A percentile compares a stretch with the other conserved stretches of the same genome.
These are phyloP conservation scores for Sceliomorpha sp. DNA, from an alignment of 2,888 invertebrate genomes.

Conservation along the genomic window DNA sequence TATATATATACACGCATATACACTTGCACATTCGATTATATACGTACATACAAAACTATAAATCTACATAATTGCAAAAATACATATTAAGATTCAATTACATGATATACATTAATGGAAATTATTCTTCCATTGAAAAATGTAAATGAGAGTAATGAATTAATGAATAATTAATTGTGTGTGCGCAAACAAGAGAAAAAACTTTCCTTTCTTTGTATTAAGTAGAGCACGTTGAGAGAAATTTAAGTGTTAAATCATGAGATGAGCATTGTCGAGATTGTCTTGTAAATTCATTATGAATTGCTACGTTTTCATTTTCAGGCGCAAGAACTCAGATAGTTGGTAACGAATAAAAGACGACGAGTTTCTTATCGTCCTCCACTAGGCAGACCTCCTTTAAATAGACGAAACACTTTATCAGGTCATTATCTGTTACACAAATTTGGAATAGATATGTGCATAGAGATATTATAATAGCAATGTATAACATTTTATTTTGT, in stretches of 20 bases:
- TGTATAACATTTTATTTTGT: too few relatives aligned
- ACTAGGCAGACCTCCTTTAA: conserved; percentile 59
- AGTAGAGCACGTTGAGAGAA: conserved; percentile 71
- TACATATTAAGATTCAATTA: too few relatives aligned
- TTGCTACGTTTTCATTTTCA: conserved; percentile 57
- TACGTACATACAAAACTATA: too few relatives aligned
- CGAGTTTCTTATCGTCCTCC: conserved; percentile 65
- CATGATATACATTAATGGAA: too few relatives aligned
- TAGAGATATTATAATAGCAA: conserved; percentile 5
- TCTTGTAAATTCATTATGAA: conserved; percentile 24
- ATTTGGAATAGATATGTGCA: too few relatives aligned
- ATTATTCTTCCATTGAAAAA: conserved; percentile 21
- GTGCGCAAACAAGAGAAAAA: conserved; percentile 44
- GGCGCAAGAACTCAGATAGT: conserved; percentile 73
- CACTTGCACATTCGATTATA: too few relatives aligned
- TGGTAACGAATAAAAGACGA: conserved; percentile 66
- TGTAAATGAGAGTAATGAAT: conserved; percentile 35
- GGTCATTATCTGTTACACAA: conserved; percentile 60
- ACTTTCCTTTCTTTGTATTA: conserved; percentile 69
- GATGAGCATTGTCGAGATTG: conserved; percentile 34
- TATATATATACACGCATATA: too few relatives aligned
- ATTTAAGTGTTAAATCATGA: conserved; percentile 60
- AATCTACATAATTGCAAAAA: too few relatives aligned
- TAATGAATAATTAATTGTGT: conserved; percentile 21
- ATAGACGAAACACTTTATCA: conserved; percentile 73